Evolutionary conservation across 2,113 vertebrate genomes (phyloP).

Genomic region (Gracilinanus agilis): DNA sequence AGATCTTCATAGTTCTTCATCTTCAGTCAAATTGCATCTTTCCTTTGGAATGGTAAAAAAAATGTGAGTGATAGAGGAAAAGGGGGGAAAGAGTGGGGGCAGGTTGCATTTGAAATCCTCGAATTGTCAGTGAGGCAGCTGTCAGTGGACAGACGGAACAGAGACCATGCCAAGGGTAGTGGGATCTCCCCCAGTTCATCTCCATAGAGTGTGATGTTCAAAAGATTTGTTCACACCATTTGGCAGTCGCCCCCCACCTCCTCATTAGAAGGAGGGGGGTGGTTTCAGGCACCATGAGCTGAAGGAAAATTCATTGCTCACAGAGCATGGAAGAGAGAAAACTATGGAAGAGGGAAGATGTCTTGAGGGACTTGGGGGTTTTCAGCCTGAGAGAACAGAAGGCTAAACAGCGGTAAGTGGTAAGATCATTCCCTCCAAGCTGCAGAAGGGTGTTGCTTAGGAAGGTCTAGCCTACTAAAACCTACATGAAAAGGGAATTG

Average conservation of each 20-base stretch:
- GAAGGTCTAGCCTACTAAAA: background rate
- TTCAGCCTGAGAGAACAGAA: background rate
- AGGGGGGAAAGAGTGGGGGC: conserved; percentile 28
- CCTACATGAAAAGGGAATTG: background rate
- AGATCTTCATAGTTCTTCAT: conserved; percentile 5
- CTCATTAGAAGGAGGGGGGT: conserved; percentile 42
- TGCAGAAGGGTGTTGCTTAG: background rate
- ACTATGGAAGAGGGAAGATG: background rate
- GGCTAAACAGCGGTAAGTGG: accelerated
- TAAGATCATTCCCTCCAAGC: background rate
- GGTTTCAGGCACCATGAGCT: background rate
- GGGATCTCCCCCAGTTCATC: conserved; percentile 63
- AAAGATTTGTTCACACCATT: conserved; percentile 60
- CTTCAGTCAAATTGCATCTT: background rate
- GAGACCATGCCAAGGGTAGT: conserved; percentile 75
- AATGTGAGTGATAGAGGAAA: conserved; percentile 8
- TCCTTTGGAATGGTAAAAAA: conserved; percentile 4
- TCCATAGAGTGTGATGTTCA: conserved; percentile 72
- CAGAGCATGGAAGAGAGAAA: background rate
- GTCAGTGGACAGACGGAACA: conserved; percentile 73
- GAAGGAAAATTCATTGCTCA: conserved; percentile 11
- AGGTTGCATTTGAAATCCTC: background rate
- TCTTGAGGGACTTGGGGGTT: background rate
- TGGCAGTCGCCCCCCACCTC: conserved; percentile 54
- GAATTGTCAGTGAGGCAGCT: conserved; percentile 12